Conservation (phyloP, 2,888 invertebrate species). For the Tenthredo notha region DNA sequence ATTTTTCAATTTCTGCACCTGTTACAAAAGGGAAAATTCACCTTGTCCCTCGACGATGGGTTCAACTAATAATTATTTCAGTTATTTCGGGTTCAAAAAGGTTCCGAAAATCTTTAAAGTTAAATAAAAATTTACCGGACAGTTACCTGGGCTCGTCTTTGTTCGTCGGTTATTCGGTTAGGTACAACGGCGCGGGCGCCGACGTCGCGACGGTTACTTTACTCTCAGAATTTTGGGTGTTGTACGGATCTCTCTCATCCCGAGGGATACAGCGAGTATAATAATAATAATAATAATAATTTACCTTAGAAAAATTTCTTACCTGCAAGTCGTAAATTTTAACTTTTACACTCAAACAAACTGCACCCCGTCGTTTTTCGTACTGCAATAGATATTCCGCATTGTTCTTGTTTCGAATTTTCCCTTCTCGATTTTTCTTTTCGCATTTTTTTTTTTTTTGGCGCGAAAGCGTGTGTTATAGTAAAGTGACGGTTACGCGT, state of each 20-base stretch:
- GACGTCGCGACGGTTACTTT: slow-evolving; percentile 26
- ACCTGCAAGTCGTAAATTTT: background rate
- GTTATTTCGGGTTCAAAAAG: background rate
- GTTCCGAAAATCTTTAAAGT: background rate
- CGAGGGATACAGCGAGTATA: background rate
- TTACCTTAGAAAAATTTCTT: background rate
- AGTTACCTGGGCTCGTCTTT: slow-evolving; percentile 43
- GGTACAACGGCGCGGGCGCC: slow-evolving; percentile 18
- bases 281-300: slow-evolving; percentile 24
- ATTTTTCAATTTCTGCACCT: background rate
- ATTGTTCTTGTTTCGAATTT: background rate
- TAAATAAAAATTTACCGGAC: background rate
- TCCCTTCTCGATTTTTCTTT: background rate
- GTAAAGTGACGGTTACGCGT: slow-evolving; percentile 29
- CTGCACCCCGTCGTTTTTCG: background rate
- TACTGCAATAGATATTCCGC: background rate
- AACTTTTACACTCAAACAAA: background rate
- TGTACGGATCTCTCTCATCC: slow-evolving; percentile 31
- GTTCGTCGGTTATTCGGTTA: slow-evolving; percentile 25
- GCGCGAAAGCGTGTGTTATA: slow-evolving; percentile 17
- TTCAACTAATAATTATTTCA: background rate
- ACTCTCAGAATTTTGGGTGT: slow-evolving; percentile 2
- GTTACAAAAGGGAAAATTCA: background rate
- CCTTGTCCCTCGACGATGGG: background rate
- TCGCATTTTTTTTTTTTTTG: background rate